These are phyloP conservation scores for Heliocidaris erythrogramma DNA, from an alignment of 35 echinoderm and acorn worm genomes.

Conservation along the genomic window DNA sequence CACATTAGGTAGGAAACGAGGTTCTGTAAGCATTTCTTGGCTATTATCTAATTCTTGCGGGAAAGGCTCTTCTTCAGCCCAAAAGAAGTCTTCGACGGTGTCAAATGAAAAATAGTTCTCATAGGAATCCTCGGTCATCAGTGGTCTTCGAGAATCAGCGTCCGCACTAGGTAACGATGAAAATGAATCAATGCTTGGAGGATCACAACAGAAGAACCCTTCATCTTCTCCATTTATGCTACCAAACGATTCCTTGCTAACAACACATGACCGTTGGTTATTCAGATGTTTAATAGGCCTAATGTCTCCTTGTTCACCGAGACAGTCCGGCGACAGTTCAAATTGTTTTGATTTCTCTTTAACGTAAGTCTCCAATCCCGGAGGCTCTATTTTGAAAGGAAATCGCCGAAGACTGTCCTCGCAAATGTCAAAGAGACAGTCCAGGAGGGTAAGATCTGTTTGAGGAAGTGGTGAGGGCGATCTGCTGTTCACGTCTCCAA, in stretches of 20 bases:
- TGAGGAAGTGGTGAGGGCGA: not conserved
- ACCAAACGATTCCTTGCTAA: slow-evolving; percentile 19
- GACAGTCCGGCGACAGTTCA: not conserved
- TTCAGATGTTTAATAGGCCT: not conserved
- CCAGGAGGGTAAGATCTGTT: not conserved
- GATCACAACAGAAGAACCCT: not conserved
- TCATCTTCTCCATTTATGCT: slow-evolving; percentile 18
- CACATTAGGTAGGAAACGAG: not conserved
- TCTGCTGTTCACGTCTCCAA: not conserved
- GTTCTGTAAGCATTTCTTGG: not conserved
- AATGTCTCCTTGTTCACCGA: not conserved
- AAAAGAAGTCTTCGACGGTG: not conserved
- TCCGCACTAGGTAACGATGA: not conserved
- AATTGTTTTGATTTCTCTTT: not conserved
- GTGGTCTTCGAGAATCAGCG: not conserved
- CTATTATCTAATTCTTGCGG: not conserved
- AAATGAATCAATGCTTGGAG: not conserved
- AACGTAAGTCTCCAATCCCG: not conserved
- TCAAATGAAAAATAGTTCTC: not conserved
- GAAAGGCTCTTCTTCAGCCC: not conserved
- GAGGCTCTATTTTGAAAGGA: not conserved
- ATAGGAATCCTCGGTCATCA: not conserved
- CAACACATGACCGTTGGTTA: not conserved
- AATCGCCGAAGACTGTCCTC: not conserved
- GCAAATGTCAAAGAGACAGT: not conserved